phyloP scores from a whole-genome alignment of 2,797 vertebrate genomes.

The Saxicola maurus region DNA sequence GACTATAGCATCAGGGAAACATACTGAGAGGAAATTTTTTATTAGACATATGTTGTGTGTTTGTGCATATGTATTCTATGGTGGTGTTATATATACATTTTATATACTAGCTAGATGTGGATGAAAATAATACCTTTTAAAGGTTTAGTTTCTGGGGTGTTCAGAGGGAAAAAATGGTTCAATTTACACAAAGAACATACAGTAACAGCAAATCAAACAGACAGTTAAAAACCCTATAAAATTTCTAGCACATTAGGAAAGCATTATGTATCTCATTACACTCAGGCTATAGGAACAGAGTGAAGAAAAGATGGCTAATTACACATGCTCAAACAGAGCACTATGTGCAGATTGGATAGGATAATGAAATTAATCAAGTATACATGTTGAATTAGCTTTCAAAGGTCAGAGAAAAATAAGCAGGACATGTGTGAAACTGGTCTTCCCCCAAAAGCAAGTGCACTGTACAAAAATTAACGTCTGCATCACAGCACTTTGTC shows the following conservation, averaged over 20 bases:
- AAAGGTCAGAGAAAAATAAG: constrained; percentile 38
- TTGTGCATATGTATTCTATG: not conserved
- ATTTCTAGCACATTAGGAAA: constrained; percentile 38
- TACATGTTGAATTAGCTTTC: constrained; percentile 20
- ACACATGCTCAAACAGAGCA: not conserved
- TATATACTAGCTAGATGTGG: not conserved
- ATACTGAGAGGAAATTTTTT: not conserved
- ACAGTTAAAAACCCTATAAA: not conserved
- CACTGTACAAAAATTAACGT: constrained; percentile 38
- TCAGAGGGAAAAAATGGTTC: constrained; percentile 17
- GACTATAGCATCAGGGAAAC: not conserved
- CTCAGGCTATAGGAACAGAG: not conserved
- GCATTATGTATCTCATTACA: constrained; percentile 1
- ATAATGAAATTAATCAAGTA: constrained; percentile 39
- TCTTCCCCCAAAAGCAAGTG: constrained; percentile 1
- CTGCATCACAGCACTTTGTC: constrained; percentile 25
- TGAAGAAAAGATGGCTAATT: constrained; percentile 23
- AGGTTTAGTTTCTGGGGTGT: constrained; percentile 2
- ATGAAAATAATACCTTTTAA: not conserved
- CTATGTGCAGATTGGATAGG: constrained; percentile 1
- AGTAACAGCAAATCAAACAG: constrained; percentile 30
- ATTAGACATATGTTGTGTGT: not conserved
- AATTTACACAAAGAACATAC: not conserved
- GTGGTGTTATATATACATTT: not conserved
- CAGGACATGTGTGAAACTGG: constrained; percentile 25